Conservation (phyloP, 2,113 vertebrate genomes). For the Marmota flaviventris region DNA sequence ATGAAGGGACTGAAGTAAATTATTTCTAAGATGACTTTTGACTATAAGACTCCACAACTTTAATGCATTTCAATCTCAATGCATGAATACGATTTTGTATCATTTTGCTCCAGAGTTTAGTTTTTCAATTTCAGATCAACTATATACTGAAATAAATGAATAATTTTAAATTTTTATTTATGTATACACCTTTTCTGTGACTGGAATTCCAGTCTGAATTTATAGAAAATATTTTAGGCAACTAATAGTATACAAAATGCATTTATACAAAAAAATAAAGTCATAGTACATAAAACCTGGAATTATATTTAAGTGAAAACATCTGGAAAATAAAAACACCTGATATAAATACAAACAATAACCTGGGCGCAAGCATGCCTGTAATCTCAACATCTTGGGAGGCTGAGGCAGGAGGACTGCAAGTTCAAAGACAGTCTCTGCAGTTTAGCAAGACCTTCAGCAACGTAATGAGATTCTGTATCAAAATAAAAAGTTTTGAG, state of each 20-base stretch:
- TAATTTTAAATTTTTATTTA: not conserved
- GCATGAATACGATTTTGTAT: not conserved
- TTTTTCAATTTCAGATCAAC: conserved; percentile 37
- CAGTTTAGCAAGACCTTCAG: too few relatives aligned
- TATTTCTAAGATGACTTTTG: not conserved
- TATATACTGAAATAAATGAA: not conserved
- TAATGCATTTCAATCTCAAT: not conserved
- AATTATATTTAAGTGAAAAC: not conserved
- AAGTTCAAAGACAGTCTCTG: too few relatives aligned
- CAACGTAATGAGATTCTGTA: too few relatives aligned
- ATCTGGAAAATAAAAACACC: not conserved
- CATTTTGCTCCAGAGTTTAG: not conserved
- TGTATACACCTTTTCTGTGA: not conserved
- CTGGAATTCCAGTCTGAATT: not conserved
- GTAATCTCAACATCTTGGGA: too few relatives aligned
- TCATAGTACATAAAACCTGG: not conserved
- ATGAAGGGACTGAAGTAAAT: not conserved
- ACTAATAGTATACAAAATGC: not conserved
- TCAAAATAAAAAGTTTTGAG: too few relatives aligned
- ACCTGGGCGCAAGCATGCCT: too few relatives aligned
- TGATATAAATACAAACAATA: not conserved
- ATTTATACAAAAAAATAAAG: not conserved
- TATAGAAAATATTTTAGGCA: conserved; percentile 13
- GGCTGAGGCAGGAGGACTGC: too few relatives aligned
- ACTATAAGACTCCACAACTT: not conserved